Evolutionary conservation across 2,797 vertebrate genomes (phyloP), one percentile per base, ranked within the genome.

Genomic region (Tadarida brasiliensis): DNA sequence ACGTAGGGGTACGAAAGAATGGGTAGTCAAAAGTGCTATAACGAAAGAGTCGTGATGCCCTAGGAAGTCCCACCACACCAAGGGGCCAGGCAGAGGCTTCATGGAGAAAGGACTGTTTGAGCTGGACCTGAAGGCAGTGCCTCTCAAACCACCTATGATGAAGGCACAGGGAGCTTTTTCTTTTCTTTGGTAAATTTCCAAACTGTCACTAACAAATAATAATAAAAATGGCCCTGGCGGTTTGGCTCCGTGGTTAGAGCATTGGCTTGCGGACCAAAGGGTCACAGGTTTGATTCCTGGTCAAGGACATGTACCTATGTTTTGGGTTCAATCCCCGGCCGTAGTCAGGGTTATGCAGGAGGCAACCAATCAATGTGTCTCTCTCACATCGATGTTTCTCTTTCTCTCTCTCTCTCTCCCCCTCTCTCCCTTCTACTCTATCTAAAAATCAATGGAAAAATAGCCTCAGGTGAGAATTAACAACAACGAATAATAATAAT

Each of bases 151-250:
- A 22, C 81, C 70, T 28, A 26, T 20, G 10, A 65, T 35, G 76
- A 92, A 85, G 59, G 47, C 59, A 28, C 6, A 33, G 24, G 22
- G 10, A 49, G 1, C 20, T 68, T 51, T 81, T 80, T 22, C 3
- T 68, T 61, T 65, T 51, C 26, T 84, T 76, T 67, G 39, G 39
- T 44, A 44, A 44, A 63, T 54, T 81, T 91, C 33, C 33, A 71
- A 51, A 33, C 61, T 56, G 16, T 97, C 86, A 88, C 88, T 88
- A 71, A 81, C 12, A 22, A 68, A 78, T 57, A 76, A 11, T 49
- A 20, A 19, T 88, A 88, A 73, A 96, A 90, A 44, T 44, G 39
- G 39, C 39, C 39, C 39, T 44, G 39, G 39, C 39, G 5, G 39
- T 4, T 44, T 44, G 5, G 3, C 39, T 44, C 39, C 5, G 39